Conservation (phyloP, 2,888 invertebrate genomes). For the Ceraclea dissimilis region DNA sequence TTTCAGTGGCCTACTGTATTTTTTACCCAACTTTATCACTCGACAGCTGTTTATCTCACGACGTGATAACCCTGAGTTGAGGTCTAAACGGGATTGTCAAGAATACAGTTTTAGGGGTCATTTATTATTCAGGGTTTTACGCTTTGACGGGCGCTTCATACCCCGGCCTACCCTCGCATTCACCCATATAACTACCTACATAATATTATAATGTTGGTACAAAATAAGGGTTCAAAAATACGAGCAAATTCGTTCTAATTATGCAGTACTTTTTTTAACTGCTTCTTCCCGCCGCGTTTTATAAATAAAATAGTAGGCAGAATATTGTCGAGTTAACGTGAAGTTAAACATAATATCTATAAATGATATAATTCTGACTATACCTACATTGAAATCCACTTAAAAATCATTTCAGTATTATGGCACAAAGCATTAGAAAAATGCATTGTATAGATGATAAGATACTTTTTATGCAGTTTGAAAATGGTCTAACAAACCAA, state of each 20-base stretch:
- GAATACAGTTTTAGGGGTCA: constrained; percentile 1
- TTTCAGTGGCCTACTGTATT: neutral
- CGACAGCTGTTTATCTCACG: neutral
- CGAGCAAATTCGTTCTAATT: neutral
- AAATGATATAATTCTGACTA: too few relatives aligned
- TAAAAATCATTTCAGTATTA: too few relatives aligned
- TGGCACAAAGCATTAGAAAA: too few relatives aligned
- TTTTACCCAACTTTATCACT: neutral
- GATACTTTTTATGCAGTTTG: too few relatives aligned
- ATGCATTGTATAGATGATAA: too few relatives aligned
- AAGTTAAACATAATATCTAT: too few relatives aligned
- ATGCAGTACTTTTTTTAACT: neutral
- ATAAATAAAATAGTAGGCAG: too few relatives aligned
- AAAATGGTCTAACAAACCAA: too few relatives aligned
- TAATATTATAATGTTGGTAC: too few relatives aligned
- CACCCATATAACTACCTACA: neutral
- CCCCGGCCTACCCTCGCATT: neutral
- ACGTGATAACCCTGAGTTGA: neutral
- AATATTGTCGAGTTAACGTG: too few relatives aligned
- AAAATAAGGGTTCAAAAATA: neutral
- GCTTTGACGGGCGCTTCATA: constrained; percentile 1
- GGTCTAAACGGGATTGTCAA: constrained; percentile 4
- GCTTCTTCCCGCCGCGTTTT: too few relatives aligned
- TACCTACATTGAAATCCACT: too few relatives aligned
- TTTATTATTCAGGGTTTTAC: constrained; percentile 7